Evolutionary conservation across 2,797 vertebrate genomes (phyloP).

Genomic region (Dallia pectoralis): DNA sequence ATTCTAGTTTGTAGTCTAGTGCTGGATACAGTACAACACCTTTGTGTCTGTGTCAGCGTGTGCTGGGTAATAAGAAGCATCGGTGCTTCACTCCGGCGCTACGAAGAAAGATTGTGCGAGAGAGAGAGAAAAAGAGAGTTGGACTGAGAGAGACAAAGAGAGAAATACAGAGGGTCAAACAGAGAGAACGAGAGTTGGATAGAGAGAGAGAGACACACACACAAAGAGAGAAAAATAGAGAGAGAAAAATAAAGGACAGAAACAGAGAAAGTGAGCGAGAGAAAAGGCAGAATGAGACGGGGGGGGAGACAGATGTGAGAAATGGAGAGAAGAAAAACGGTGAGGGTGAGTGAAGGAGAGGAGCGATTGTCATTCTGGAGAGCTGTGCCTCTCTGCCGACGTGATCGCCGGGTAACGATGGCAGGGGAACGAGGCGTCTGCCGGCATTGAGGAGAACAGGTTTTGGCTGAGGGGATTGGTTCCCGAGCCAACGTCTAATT

Average conservation of each 20-base stretch:
- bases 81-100: background rate
- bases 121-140: background rate
- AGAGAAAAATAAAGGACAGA: constrained; percentile 2
- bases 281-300: background rate
- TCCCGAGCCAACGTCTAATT: constrained; percentile 16
- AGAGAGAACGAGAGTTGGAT: background rate
- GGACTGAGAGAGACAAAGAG: background rate
- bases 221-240: background rate
- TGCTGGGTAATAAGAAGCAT: background rate
- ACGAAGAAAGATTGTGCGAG: background rate
- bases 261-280: background rate
- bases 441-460: background rate
- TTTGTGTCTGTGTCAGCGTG: constrained; percentile 9
- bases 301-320: background rate
- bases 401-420: constrained; percentile 25
- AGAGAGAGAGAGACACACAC: background rate
- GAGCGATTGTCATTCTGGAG: constrained; percentile 19
- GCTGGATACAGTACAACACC: background rate
- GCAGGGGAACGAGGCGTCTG: background rate
- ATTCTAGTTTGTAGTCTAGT: background rate
- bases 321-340: background rate
- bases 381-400: constrained; percentile 9
- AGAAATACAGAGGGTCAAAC: background rate
- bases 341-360: background rate
- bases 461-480: constrained; percentile 20